Conservation (phyloP, 2,888 invertebrate genomes). For the Camptogramma bilineatum region DNA sequence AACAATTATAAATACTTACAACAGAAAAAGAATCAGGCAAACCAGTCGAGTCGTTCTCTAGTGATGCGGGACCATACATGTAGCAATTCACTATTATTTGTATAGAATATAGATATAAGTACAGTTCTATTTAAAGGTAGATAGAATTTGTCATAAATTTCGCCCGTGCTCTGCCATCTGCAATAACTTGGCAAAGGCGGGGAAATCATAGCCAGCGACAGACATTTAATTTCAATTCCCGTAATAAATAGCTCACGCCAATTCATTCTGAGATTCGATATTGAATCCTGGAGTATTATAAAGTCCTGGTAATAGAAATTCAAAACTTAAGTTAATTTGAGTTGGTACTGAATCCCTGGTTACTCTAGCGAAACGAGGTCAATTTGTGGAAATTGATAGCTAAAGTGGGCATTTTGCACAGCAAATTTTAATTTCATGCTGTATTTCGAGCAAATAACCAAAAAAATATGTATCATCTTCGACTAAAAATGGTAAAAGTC, state of each 20-base stretch:
- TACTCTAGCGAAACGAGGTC: slow-evolving; percentile 14
- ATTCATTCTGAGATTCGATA: slow-evolving; percentile 22
- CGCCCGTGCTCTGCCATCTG: slow-evolving; percentile 12
- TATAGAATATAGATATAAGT: no score
- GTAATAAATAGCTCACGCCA: slow-evolving; percentile 25
- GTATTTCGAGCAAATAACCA: background rate
- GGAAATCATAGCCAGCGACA: slow-evolving; percentile 10
- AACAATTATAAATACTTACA: no score
- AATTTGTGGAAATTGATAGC: slow-evolving; percentile 21
- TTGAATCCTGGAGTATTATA: slow-evolving; percentile 26
- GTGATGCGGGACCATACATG: no score
- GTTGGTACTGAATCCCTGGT: slow-evolving; percentile 12
- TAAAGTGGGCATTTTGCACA: background rate
- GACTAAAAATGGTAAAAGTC: background rate
- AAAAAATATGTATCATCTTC: background rate
- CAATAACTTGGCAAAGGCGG: slow-evolving; percentile 24
- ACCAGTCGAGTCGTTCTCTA: no score
- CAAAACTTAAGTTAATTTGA: slow-evolving; percentile 26
- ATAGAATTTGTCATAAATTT: background rate
- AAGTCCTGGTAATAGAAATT: slow-evolving; percentile 25
- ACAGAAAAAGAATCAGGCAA: no score
- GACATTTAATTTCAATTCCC: slow-evolving; percentile 21
- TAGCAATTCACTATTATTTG: no score
- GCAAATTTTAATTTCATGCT: slow-evolving; percentile 4
- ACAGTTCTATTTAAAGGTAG: no score